Evolutionary conservation across 2,888 invertebrate species (phyloP), one percentile per base, ranked within the genome.

Genomic region (Polydrusus cervinus): DNA sequence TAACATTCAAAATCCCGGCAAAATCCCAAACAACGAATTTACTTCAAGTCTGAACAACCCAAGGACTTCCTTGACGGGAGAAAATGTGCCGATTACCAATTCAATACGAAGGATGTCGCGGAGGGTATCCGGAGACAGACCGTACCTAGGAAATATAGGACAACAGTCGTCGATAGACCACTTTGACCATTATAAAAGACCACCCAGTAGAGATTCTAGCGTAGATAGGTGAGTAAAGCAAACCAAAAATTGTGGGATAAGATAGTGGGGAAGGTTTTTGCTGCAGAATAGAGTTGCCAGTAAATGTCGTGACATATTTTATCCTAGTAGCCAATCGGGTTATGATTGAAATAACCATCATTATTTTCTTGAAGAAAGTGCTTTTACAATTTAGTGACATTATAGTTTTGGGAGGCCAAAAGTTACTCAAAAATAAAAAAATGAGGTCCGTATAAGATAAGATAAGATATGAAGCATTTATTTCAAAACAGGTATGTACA

Each of bases 131-230:
- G 86, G 85, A 72, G 87, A 86, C 78, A 88, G 84, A 81, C 88
- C 84, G 85, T 92, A 86, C 85, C 79, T 88, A 76, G 83, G 82
- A 34, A 81, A 78, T 73, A 84, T 85, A 16, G 91, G 89, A 76
- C 88, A 87, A 79, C 90, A 93, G 88, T 90, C 94, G 11, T 94
- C 95, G 81, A 95, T 95, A 84, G 96, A 97, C 87, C 95, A 96
- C 84, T 96, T 97, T 85, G 97, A 97, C 87, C 97, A 98, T 85
- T 98, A 98, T 87, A 95, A 96, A 87, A 90, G 95, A 85, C 95
- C 96, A 67, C 95, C 96, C 0, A 96, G 96, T 88, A 90, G 96
- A 84, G 95, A 96, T 85, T 93, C 94, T 76, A 95, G 95, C 81
- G 94, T 95, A 57, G 96, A 96, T 88, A 82, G 86, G 79, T 82